phyloP scores from a whole-genome alignment of 2,888 invertebrate genomes.

The Eristalinus sepulchralis region DNA sequence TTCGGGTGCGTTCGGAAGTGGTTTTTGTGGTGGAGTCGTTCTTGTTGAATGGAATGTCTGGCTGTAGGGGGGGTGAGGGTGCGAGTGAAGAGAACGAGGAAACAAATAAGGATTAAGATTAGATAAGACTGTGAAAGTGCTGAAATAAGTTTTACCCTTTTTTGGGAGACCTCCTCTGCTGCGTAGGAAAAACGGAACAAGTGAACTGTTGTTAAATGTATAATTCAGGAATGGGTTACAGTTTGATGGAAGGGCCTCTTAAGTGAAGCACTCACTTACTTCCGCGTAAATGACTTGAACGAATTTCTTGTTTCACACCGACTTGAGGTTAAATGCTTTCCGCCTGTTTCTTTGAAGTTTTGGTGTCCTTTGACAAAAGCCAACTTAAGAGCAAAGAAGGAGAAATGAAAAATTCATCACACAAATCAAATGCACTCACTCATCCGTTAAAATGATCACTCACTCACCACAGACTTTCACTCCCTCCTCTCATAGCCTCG shows the following conservation, averaged over 20 bases:
- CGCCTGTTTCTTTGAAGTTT: too few species aligned
- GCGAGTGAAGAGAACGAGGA: constrained; percentile 25
- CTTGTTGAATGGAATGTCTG: not conserved
- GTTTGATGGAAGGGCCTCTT: not conserved
- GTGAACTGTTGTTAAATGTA: not conserved
- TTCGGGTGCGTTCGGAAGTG: constrained; percentile 9
- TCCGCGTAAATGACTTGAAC: not conserved
- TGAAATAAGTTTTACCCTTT: constrained; percentile 57
- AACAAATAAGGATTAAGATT: constrained; percentile 69
- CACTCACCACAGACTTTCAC: not conserved
- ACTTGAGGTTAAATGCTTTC: too few species aligned
- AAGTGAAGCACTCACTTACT: not conserved
- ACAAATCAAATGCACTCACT: not conserved
- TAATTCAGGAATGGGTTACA: not conserved
- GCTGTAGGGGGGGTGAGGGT: not conserved
- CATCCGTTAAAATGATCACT: not conserved
- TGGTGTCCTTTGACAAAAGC: too few species aligned
- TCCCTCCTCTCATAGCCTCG: not conserved
- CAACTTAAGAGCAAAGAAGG: too few species aligned
- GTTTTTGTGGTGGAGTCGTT: not conserved
- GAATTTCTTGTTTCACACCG: too few species aligned
- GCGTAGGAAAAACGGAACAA: not conserved
- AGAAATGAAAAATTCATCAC: too few species aligned
- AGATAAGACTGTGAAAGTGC: constrained; percentile 55
- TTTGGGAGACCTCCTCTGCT: constrained; percentile 6